phyloP scores from a whole-genome alignment of 2,888 invertebrate species.

The Epirrhoe alternata region DNA sequence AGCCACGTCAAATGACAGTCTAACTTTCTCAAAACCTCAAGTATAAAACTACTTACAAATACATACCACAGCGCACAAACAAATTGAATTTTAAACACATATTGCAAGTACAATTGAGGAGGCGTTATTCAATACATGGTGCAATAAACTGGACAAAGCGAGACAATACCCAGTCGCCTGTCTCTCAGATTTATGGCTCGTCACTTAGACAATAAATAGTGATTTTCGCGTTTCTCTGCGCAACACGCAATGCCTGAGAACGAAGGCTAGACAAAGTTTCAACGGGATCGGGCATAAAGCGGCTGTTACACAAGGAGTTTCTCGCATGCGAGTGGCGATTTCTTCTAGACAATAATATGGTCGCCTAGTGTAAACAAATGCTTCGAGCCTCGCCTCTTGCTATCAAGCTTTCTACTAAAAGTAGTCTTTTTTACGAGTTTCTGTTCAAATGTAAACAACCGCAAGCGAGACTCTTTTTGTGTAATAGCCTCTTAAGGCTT shows the following conservation, averaged over 20 bases:
- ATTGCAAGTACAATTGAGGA: slow-evolving; percentile 43
- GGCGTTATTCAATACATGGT: slow-evolving; percentile 46
- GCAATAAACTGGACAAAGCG: slow-evolving; percentile 40
- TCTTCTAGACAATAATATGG: too few species aligned
- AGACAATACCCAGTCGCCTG: slow-evolving; percentile 52
- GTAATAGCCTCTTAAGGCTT: too few species aligned
- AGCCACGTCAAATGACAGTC: not conserved
- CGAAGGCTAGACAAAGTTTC: slow-evolving; percentile 42
- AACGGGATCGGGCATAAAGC: too few species aligned
- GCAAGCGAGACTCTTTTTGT: too few species aligned
- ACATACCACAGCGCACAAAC: slow-evolving; percentile 23
- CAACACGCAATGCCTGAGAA: slow-evolving; percentile 60
- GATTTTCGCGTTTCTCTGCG: slow-evolving; percentile 77
- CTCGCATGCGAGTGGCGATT: too few species aligned
- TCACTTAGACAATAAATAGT: slow-evolving; percentile 83
- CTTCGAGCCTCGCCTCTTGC: too few species aligned
- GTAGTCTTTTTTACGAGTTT: too few species aligned
- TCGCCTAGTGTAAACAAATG: too few species aligned
- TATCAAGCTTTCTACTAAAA: too few species aligned
- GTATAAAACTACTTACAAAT: slow-evolving; percentile 1
- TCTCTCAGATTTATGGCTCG: slow-evolving; percentile 77
- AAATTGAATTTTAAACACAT: slow-evolving; percentile 47
- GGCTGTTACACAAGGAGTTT: too few species aligned
- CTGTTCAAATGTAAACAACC: too few species aligned
- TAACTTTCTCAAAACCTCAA: not conserved